Evolutionary conservation across 2,797 vertebrate species (phyloP).

Genomic region (Enteromius paludinosus): DNA sequence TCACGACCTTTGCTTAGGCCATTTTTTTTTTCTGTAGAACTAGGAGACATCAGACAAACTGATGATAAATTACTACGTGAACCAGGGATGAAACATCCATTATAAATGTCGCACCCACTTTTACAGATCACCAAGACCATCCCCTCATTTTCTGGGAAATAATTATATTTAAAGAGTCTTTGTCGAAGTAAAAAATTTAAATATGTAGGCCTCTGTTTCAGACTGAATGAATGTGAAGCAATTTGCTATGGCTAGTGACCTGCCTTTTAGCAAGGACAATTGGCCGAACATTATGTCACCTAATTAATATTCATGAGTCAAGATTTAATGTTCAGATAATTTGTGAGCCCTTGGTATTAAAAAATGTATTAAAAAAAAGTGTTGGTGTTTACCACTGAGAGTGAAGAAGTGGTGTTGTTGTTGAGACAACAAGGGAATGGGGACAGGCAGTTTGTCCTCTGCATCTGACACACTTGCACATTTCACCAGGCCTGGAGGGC

Average conservation of each 20-base stretch:
- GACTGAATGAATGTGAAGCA: background rate
- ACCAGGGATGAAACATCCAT: background rate
- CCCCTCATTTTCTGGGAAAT: background rate
- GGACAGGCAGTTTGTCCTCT: conserved; percentile 22
- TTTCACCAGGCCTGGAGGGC: conserved; percentile 8
- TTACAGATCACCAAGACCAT: background rate
- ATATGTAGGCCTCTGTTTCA: background rate
- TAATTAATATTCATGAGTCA: background rate
- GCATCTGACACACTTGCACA: conserved; percentile 7
- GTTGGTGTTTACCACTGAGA: background rate
- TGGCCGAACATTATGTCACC: background rate
- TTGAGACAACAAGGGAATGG: background rate
- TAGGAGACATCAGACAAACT: background rate
- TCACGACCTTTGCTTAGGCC: background rate
- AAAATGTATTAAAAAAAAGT: background rate
- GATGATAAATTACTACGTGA: conserved; percentile 12
- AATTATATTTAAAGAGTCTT: background rate
- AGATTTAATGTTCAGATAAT: background rate
- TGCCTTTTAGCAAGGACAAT: conserved; percentile 21
- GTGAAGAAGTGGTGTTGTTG: conserved; percentile 12
- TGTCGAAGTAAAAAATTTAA: background rate
- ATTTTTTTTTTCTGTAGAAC: background rate
- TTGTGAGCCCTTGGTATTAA: background rate
- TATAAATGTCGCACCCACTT: background rate
- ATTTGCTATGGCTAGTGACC: conserved; percentile 9